A percentile compares a stretch with the other conserved stretches of the same genome.
These are phyloP conservation scores for Phrynocephalus versicolor DNA, from an alignment of 2,113 vertebrate species.

Conservation along the genomic window DNA sequence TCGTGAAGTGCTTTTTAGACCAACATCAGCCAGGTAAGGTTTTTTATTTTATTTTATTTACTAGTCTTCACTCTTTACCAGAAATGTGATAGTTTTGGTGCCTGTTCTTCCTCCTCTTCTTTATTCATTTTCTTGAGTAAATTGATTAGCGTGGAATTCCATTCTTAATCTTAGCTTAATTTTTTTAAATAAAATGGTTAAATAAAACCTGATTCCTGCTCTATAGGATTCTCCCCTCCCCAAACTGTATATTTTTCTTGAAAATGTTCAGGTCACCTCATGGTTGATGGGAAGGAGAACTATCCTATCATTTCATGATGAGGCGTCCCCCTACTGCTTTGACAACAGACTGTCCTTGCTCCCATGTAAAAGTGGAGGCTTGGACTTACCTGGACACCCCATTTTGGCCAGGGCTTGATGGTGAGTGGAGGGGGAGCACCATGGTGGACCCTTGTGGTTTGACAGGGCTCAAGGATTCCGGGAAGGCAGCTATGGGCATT, in stretches of 20 bases:
- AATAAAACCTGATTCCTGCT: neutral
- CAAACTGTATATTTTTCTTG: neutral
- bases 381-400: too few species aligned
- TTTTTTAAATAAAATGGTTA: neutral
- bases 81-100: neutral
- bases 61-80: neutral
- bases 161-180: neutral
- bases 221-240: neutral
- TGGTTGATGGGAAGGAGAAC: too few species aligned
- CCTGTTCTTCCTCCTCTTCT: neutral
- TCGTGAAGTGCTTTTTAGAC: conserved; percentile 72
- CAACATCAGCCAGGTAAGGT: conserved; percentile 72
- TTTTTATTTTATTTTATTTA: neutral
- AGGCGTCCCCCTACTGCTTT: too few species aligned
- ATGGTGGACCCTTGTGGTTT: too few species aligned
- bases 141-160: neutral
- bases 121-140: neutral
- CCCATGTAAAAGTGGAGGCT: too few species aligned
- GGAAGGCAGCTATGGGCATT: too few species aligned
- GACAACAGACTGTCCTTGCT: too few species aligned
- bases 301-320: too few species aligned
- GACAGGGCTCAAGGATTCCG: too few species aligned
- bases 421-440: too few species aligned
- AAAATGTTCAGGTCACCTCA: neutral
- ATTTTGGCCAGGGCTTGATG: too few species aligned